These are phyloP conservation scores for Acipenser ruthenus DNA, from an alignment of 2,797 vertebrate species.

Conservation along the genomic window DNA sequence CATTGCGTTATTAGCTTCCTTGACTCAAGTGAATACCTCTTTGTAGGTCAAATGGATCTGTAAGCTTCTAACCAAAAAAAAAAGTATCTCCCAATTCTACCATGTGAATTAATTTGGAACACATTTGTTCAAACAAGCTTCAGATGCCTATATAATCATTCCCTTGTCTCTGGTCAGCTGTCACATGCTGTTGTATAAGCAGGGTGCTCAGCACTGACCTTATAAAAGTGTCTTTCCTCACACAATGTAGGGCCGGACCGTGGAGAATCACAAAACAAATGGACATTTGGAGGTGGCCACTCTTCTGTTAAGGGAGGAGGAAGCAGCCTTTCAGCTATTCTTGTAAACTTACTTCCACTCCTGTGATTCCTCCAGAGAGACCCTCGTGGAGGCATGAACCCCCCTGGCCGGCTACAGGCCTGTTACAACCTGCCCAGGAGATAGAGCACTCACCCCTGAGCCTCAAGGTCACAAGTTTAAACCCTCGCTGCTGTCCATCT, in stretches of 20 bases:
- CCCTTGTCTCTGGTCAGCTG: slow-evolving; percentile 38
- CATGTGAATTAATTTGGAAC: slow-evolving; percentile 1
- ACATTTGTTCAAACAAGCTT: slow-evolving; percentile 1
- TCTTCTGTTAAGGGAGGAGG: slow-evolving; percentile 35
- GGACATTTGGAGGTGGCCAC: slow-evolving; percentile 31
- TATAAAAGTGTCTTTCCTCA: slow-evolving; percentile 40
- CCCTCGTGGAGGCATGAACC: slow-evolving; percentile 26
- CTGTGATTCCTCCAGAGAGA: slow-evolving; percentile 52
- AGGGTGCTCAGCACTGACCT: slow-evolving; percentile 32
- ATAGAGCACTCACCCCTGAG: neutral
- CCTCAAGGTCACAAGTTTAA: slow-evolving; percentile 8
- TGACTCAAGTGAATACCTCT: too few species aligned
- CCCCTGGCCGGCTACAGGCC: neutral
- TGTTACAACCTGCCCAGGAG: neutral
- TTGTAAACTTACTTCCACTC: slow-evolving; percentile 49
- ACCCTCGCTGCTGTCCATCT: neutral
- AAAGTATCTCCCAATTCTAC: neutral
- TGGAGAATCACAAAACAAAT: slow-evolving; percentile 61
- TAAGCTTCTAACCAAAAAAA: too few species aligned
- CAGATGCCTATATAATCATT: slow-evolving; percentile 15
- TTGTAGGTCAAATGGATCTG: too few species aligned
- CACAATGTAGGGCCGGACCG: slow-evolving; percentile 37
- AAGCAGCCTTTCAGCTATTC: slow-evolving; percentile 35
- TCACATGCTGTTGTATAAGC: slow-evolving; percentile 20
- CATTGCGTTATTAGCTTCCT: too few species aligned